Percentiles rank a stretch among this genome's conserved stretches.
These are phyloP conservation scores for Hydra vulgaris DNA, from an alignment of 30 jellyfish, hydroid and myxozoan genomes.

Conservation along the genomic window DNA sequence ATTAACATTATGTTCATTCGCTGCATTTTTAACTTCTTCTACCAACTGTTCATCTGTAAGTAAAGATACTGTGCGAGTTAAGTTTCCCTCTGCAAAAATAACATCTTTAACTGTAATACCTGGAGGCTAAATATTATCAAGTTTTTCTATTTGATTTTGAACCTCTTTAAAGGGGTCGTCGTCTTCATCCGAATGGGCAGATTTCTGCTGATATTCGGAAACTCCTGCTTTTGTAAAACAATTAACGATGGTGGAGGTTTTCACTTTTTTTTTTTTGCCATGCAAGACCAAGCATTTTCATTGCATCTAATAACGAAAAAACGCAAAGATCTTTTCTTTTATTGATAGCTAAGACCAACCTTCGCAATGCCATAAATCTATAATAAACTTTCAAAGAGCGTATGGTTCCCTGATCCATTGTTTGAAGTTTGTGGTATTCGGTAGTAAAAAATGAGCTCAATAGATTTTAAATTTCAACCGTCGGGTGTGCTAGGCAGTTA, in stretches of 20 bases:
- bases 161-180: constrained; percentile 1
- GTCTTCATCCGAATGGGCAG: constrained; percentile 16
- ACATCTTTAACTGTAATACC: not conserved
- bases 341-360: constrained; percentile 1
- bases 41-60: not conserved
- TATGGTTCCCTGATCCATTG: constrained; percentile 59
- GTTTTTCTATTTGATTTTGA: constrained; percentile 1
- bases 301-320: constrained; percentile 2
- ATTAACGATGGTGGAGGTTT: constrained; percentile 9
- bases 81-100: not conserved
- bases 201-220: not conserved
- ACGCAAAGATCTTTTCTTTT: constrained; percentile 3
- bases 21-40: not conserved
- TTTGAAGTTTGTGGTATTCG: constrained; percentile 30
- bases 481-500: constrained; percentile 53
- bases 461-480: constrained; percentile 26
- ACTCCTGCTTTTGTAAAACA: constrained; percentile 10
- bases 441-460: constrained; percentile 29
- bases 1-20: not conserved
- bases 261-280: constrained; percentile 1
- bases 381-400: constrained; percentile 15
- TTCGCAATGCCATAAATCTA: not conserved
- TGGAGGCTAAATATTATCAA: not conserved
- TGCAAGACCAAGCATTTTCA: constrained; percentile 9
- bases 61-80: not conserved